Conservation (phyloP, 1,140 invertebrate genomes). For the Ectropis grisescens region DNA sequence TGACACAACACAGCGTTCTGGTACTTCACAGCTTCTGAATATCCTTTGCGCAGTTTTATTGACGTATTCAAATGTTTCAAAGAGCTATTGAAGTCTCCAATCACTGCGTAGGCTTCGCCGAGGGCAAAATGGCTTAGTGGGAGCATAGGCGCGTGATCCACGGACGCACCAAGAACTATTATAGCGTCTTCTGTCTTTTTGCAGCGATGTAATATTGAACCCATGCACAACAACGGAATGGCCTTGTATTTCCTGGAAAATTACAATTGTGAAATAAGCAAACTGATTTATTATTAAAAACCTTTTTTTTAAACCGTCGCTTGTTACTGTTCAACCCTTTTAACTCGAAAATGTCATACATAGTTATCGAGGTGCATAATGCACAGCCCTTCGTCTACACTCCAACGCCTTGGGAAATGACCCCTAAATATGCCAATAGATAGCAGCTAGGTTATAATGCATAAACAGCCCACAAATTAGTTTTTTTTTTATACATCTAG, state of each 20-base stretch:
- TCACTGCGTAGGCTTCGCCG: conserved; percentile 81
- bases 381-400: conserved; percentile 83
- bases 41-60: conserved; percentile 71
- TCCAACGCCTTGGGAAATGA: conserved; percentile 84
- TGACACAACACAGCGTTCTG: conserved; percentile 80
- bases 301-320: too few species aligned
- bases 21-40: conserved; percentile 69
- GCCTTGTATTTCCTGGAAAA: conserved; percentile 81
- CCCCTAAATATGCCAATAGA: conserved; percentile 88
- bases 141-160: conserved; percentile 81
- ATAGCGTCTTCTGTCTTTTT: conserved; percentile 83
- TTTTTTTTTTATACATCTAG: too few species aligned
- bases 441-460: conserved; percentile 85
- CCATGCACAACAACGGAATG: conserved; percentile 84
- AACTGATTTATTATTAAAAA: too few species aligned
- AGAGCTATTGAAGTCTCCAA: conserved; percentile 76
- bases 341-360: too few species aligned
- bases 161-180: conserved; percentile 82
- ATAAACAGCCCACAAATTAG: too few species aligned
- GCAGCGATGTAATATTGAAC: conserved; percentile 84
- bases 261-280: conserved; percentile 21
- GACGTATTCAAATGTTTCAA: conserved; percentile 79
- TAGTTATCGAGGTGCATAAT: conserved; percentile 86
- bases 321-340: too few species aligned
- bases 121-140: conserved; percentile 84